Base-by-base conservation (phyloP, 2,888 invertebrate genomes). In the Sinhomidia bicolor region DNA sequence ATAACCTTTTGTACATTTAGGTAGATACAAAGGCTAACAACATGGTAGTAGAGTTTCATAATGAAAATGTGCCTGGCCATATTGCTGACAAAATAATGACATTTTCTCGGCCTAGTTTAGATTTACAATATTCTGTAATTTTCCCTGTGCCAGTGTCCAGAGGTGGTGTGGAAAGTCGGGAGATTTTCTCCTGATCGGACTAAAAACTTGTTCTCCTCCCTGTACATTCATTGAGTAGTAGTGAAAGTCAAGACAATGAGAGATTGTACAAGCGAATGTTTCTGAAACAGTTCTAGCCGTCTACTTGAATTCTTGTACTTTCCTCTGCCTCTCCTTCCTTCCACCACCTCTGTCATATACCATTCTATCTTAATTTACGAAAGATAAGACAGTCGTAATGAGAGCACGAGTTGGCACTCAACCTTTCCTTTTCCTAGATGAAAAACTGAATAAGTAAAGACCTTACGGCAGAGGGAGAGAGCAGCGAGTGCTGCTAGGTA, bases 281-380 rank as follows among this genome's bases (percentile, higher is more conserved):
- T 54, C 51, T 7, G 51, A 54, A 54, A n/a, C n/a, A 7, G n/a
- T n/a, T n/a, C n/a, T n/a, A n/a, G n/a, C 10, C n/a, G 23, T 65
- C n/a, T 2, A 32, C 32, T 65, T 5, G 10, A 1, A 65, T 65
- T 62, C 20, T 26, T 41, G 9, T 17, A 20, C 68, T 47, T 47
- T 36, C 36, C 7, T 29, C 57, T 47, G n/a, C 36, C 7, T 57
- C 20, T 10, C 20, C 10, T 60, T n/a, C n/a, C 17, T 68, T n/a
- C 23, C 5, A 1, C 17, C 68, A n/a, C 62, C 29, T 41, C 47
- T 44, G 62, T 32, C 74, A n/a, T 85, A 44, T 85, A 71, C 26
- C 62, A 76, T 84, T 91, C 90, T 91, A 88, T 91, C 91, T 91
- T 91, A 91, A 91, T 91, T 91, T 90, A 89, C 81, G 51, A 74